phyloP scores from a whole-genome alignment of 2,888 invertebrate genomes.

The Agrypnus murinus region DNA sequence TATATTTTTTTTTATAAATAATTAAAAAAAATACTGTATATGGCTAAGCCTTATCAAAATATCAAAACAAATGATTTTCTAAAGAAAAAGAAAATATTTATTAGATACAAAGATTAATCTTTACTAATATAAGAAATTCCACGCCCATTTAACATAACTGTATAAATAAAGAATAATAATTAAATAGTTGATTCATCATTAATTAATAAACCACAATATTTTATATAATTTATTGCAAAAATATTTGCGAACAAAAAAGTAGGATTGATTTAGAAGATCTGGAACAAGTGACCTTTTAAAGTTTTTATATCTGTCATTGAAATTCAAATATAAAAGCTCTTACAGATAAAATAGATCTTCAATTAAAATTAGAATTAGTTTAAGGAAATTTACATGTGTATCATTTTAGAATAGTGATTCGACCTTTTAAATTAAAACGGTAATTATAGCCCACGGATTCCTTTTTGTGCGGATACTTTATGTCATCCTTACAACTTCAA shows the following conservation, averaged over 20 bases:
- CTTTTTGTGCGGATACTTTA: too few species aligned
- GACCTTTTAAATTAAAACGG: neutral
- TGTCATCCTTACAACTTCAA: too few species aligned
- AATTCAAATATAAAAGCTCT: conserved; percentile 6
- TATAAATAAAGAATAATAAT: too few species aligned
- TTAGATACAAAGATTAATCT: too few species aligned
- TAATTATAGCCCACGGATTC: neutral
- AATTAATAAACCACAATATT: conserved; percentile 2
- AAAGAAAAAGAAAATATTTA: too few species aligned
- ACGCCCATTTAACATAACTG: too few species aligned
- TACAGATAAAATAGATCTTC: neutral
- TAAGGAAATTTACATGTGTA: conserved; percentile 4
- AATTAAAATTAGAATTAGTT: neutral
- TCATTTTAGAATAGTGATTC: too few species aligned
- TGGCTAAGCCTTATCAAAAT: too few species aligned
- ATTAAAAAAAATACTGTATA: too few species aligned
- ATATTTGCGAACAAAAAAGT: conserved; percentile 1
- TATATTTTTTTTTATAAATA: too few species aligned
- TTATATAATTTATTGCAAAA: conserved; percentile 9
- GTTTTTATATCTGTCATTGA: conserved; percentile 12
- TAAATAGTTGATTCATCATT: neutral
- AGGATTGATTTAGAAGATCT: conserved; percentile 13
- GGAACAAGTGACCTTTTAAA: conserved; percentile 26
- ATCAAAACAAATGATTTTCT: too few species aligned
- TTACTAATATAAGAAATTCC: too few species aligned